Base-by-base conservation (phyloP, 2,113 vertebrate genomes). In the Hylia prasina region DNA sequence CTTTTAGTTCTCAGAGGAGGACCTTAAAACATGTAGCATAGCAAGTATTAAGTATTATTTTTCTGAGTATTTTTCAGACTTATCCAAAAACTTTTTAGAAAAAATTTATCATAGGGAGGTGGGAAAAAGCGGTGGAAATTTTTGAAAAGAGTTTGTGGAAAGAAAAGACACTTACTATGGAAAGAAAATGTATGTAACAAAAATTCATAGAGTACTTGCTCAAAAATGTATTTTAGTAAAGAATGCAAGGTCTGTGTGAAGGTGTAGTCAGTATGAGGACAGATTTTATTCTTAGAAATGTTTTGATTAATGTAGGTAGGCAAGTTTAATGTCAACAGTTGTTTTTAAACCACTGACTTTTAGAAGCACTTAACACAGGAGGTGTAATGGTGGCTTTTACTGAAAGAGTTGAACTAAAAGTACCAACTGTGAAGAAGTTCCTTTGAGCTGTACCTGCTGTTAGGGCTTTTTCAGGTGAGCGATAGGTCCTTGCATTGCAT, bases 391-490 rank as follows among this genome's bases (percentile, higher is more conserved):
- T 95, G 77, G 24, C 61, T 83, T 95, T 91, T 78, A 44, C 63
- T 37, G 61, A 65, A 81, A 64, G 95, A 66, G 47, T 45, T 92
- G n/a, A 87, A 44, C 19, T 57, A 30, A 90, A 85, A 70, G 70
- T 85, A 66, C 24, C n/a, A 70, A 83, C 81, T 93, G 48, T 94
- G 40, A 85, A 88, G 90, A 95, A 76, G 82, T 90, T 96, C 76
- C 71, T 93, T 20, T 88, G 68, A 85, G 90, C 44, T 81, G 54
- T 83, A 72, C 25, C 61, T 1, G 37, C 84, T 80, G 91, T 87
- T 97, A 81, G 54, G 79, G 94, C 83, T 93, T 94, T 96, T 96
- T 89, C 77, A 77, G 71, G 69, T 97, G 96, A 98, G 76, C 75
- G 77, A 97, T 97, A 95, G 95, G 90, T 96, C 92, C 56, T 86